A percentile compares a stretch with the other conserved stretches of the same genome.
phyloP scores from a whole-genome alignment of 92 coral and sea anemone genomes.

The Isaurus tuberculatus region DNA sequence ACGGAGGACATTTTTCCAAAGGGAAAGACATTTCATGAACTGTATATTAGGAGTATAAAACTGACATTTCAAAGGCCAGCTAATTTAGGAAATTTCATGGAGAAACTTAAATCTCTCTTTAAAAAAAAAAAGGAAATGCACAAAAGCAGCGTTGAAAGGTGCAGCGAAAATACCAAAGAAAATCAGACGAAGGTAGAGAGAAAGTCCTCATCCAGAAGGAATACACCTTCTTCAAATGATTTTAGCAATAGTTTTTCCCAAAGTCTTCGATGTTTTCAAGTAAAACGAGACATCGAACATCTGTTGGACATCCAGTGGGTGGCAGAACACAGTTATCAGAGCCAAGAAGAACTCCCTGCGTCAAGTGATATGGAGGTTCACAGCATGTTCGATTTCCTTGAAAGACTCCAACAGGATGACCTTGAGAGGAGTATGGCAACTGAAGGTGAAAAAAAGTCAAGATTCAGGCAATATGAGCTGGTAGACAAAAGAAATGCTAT shows the following conservation, averaged over 20 bases:
- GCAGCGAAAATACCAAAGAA: no score
- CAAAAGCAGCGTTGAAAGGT: no score
- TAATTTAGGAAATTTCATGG: no score
- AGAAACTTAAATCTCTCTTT: no score
- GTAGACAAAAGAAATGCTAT: background rate
- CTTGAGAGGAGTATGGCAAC: background rate
- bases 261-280: background rate
- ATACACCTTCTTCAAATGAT: no score
- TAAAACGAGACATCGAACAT: background rate
- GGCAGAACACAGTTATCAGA: background rate
- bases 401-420: background rate
- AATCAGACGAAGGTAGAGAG: no score
- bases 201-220: no score
- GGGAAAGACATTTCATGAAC: no score
- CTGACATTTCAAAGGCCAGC: no score
- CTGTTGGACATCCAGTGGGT: slow-evolving; percentile 1
- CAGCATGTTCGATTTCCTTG: slow-evolving; percentile 5
- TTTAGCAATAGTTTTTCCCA: background rate
- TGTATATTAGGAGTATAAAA: no score
- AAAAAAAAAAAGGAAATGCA: no score
- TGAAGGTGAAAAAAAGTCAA: background rate
- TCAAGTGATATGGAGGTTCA: background rate
- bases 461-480: background rate
- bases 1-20: no score
- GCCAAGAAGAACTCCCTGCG: background rate